These are phyloP conservation scores for Embiotoca jacksoni DNA, from an alignment of 2,113 vertebrate species.

Conservation along the genomic window DNA sequence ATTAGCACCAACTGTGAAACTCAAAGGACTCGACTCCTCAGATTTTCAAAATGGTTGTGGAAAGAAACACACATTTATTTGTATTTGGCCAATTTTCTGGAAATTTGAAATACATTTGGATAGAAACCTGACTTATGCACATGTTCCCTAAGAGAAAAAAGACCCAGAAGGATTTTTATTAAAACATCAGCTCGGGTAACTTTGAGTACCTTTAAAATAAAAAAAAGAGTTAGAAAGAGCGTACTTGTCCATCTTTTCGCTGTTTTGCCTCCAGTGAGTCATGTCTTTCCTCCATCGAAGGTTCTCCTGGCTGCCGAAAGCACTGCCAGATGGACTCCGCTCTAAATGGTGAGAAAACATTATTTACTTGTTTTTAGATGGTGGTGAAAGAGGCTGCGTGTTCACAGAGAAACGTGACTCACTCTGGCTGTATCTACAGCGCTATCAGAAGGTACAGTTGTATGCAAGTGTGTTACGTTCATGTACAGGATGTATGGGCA, in stretches of 20 bases:
- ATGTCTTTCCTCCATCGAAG: constrained; percentile 98
- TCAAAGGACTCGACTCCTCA: neutral
- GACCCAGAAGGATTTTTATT: neutral
- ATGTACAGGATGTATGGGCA: neutral
- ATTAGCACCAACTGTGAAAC: too few species aligned
- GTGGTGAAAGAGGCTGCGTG: constrained; percentile 20
- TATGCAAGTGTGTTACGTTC: neutral
- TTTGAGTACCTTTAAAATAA: neutral
- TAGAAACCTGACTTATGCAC: neutral
- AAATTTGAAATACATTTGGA: neutral
- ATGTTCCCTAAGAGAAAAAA: neutral
- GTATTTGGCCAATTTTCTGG: neutral
- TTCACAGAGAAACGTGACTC: constrained; percentile 24
- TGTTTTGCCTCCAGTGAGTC: constrained; percentile 99
- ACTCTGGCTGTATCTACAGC: constrained; percentile 2
- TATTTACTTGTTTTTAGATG: constrained; percentile 28
- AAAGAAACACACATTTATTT: neutral
- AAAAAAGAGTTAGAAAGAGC: constrained; percentile 40
- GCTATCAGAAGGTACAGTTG: neutral
- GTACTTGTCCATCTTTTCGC: constrained; percentile 98
- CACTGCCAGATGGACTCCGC: constrained; percentile 97
- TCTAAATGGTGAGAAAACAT: constrained; percentile 81
- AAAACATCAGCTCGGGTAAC: too few species aligned
- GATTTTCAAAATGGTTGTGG: neutral
- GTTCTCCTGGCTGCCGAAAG: constrained; percentile 98